Base-by-base conservation (phyloP, 2,113 vertebrate genomes). In the Mixornis gularis region DNA sequence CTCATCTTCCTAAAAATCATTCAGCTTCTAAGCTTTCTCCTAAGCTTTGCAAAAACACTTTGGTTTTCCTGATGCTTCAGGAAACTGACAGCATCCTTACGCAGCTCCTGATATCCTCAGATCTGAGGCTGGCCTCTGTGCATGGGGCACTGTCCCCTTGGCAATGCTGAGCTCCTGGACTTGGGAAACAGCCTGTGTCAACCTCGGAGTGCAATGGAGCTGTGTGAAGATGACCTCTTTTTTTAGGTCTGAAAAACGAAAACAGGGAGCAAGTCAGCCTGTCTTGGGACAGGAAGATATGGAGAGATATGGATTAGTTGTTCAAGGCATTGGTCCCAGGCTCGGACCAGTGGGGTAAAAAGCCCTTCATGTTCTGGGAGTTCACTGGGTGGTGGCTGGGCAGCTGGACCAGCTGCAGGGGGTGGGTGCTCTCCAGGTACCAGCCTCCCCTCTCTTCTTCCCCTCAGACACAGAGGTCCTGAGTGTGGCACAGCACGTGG, bases 331-430 rank as follows among this genome's bases (percentile, higher is more conserved):
- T 27, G 22, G 16, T 34, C 17, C 14, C 53, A 51, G 40, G 25
- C 40, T 76, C 1, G 0, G 62, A 12, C 5, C 30, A n/a, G 65
- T 0, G 4, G 6, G 14, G 3, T 58, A 27, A 46, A 53, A 70
- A 68, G 32, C 9, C 2, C 27, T 58, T 34, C 1, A 10, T 29
- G 34, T 53, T 60, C n/a, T 0, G 0, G 30, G 24, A n/a, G 18
- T 29, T 58, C 38, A 11, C 52, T 2, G 7, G 60, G 43, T 4
- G 4, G 21, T 4, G 46, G 27, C n/a, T 5, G 12, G 3, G 2
- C 5, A 4, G 43, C 26, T 0, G 0, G 21, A 17, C 12, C 17
- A 40, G 71, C n/a, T 22, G 46, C 22, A 38, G 62, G 20, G 60
- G 48, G 2, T 30, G 34, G 34, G 14, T 80, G 29, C 26, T 59